Conservation (phyloP, 1,140 invertebrate species). For the Stegodyphus dumicola region DNA sequence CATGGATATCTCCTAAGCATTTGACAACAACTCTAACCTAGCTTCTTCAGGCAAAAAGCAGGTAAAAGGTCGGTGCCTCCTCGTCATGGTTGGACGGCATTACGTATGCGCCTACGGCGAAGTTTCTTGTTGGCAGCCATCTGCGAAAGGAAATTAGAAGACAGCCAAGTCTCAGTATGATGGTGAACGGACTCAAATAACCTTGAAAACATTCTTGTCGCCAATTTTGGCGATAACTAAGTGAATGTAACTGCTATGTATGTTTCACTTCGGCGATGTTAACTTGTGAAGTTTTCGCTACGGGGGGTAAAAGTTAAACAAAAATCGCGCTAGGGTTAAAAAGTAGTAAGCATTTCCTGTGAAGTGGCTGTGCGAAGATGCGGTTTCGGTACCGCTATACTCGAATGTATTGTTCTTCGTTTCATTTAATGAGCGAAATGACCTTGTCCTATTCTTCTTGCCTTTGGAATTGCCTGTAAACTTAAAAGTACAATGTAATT, state of each 20-base stretch:
- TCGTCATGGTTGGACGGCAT: conserved; percentile 54
- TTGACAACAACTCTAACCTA: not conserved
- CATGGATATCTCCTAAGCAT: not conserved
- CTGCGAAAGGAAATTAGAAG: conserved; percentile 12
- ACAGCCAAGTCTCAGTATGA: conserved; percentile 17
- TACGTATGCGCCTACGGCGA: conserved; percentile 51
- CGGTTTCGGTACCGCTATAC: not conserved
- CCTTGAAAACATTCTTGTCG: conserved; percentile 45
- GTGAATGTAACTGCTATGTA: not conserved
- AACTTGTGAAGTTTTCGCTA: not conserved
- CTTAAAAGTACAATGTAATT: too few relatives aligned
- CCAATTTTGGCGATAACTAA: conserved; percentile 30
- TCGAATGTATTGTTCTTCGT: too few relatives aligned
- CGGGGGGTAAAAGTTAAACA: not conserved
- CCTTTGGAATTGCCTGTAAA: too few relatives aligned
- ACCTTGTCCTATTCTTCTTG: too few relatives aligned
- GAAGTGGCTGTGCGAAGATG: not conserved
- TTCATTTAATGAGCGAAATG: too few relatives aligned
- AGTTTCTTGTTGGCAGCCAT: conserved; percentile 24
- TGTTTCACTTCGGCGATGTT: not conserved
- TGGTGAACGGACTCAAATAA: not conserved
- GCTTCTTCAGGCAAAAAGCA: conserved; percentile 31
- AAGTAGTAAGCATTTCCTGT: not conserved
- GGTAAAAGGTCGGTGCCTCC: conserved; percentile 52
- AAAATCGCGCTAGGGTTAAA: not conserved